phyloP scores from a whole-genome alignment of 1,140 invertebrate species.

The Drosophila pectinifera region DNA sequence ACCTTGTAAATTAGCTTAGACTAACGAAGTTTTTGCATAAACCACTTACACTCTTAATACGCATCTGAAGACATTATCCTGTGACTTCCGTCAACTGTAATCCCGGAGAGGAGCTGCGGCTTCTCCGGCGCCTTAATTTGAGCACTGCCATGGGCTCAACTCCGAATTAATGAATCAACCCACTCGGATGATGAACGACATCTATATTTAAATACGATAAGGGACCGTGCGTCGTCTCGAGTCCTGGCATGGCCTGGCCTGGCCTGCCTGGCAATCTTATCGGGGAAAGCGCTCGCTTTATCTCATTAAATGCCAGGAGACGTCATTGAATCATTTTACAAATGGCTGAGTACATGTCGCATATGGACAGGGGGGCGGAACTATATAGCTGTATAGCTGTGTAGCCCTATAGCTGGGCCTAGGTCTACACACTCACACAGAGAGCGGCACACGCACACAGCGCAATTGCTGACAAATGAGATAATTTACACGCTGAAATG shows the following conservation, averaged over 20 bases:
- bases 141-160: neutral
- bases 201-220: constrained; percentile 46
- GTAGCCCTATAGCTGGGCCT: constrained; percentile 25
- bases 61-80: constrained; percentile 1
- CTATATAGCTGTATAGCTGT: constrained; percentile 22
- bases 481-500: constrained; percentile 84
- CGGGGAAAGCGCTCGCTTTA: constrained; percentile 65
- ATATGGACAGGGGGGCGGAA: constrained; percentile 51
- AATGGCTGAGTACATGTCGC: constrained; percentile 75
- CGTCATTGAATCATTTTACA: constrained; percentile 82
- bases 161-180: constrained; percentile 49
- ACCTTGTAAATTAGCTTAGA: constrained; percentile 23
- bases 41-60: neutral
- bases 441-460: constrained; percentile 46
- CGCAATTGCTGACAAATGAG: constrained; percentile 83
- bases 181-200: constrained; percentile 44
- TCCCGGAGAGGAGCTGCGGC: neutral
- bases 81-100: constrained; percentile 2
- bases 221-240: constrained; percentile 42
- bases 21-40: constrained; percentile 7
- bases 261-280: constrained; percentile 59
- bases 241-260: constrained; percentile 6
- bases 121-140: constrained; percentile 1
- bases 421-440: constrained; percentile 51
- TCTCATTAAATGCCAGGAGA: constrained; percentile 80